Conservation (phyloP, 2,113 vertebrate genomes). For the Kryptolebias marmoratus region DNA sequence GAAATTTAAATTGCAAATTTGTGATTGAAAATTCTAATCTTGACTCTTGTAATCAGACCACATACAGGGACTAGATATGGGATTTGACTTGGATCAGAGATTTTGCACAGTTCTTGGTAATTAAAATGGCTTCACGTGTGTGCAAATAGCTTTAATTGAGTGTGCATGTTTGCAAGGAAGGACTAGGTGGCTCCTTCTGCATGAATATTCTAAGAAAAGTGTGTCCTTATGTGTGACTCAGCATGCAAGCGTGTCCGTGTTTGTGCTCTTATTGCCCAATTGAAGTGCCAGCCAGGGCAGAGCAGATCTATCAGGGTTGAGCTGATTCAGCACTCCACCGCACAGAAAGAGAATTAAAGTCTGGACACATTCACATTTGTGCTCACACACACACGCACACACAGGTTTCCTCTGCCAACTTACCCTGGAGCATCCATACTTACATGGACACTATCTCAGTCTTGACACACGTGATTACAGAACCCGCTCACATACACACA, state of each 20-base stretch:
- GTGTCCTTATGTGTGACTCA: conserved; percentile 42
- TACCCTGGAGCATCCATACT: conserved; percentile 25
- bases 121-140: not conserved
- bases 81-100: conserved; percentile 21
- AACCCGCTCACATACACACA: conserved; percentile 27
- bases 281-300: conserved; percentile 51
- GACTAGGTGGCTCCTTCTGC: not conserved
- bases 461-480: conserved; percentile 27
- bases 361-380: conserved; percentile 44
- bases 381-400: conserved; percentile 22
- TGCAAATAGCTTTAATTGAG: not conserved
- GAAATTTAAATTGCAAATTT: conserved; percentile 45
- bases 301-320: conserved; percentile 54
- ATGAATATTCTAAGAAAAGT: conserved; percentile 11
- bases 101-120: not conserved
- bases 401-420: conserved; percentile 29
- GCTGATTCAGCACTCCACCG: conserved; percentile 64
- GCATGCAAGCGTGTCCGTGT: conserved; percentile 24
- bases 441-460: conserved; percentile 46
- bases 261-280: conserved; percentile 25
- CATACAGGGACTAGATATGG: conserved; percentile 12
- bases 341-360: conserved; percentile 53
- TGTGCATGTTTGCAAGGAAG: conserved; percentile 2
- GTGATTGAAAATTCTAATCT: conserved; percentile 22
- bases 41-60: conserved; percentile 19